Evolutionary conservation across 2,113 vertebrate genomes (phyloP), one percentile per base, ranked within the genome.

Genomic region (Ammodytes dubius): DNA sequence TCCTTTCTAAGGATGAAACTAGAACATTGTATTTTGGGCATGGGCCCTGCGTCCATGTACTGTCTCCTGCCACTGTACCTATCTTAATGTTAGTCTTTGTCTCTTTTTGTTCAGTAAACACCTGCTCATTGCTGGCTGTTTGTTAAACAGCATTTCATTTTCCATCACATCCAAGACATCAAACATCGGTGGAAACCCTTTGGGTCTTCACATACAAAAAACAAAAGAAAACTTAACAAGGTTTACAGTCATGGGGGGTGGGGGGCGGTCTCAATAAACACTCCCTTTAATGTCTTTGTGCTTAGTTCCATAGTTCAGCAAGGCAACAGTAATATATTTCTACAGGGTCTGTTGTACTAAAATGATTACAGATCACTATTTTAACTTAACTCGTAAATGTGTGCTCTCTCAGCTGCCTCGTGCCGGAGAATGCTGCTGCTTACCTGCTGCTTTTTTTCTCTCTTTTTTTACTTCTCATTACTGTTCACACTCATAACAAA

Each of bases 141-240:
- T 87, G 86, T 86, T 82, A 64, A 92, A 86, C 77, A 82, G 83
- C 58, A 82, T 88, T 65, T 83, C 74, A 61, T 90, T 91, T 88
- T 81, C 75, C 81, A 82, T 89, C 85, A 86, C 61, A 84, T 86
- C 83, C 52, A 80, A 72, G 60, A 91, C 90, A 88, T 91, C 91
- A 94, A 92, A 91, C 87, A 40, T 75, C n/a, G 70, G 45, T 68
- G 70, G 77, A 89, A 79, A 57, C 74, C 88, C 82, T 60, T 17
- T 39, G 87, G 85, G 77, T 87, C 74, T 58, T 8, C 27, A 61
- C 46, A 65, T 57, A 59, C 74, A 82, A 83, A 84, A 83, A 89
- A 68, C 77, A 59, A 71, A 82, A 83, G 83, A 83, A 89, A 68
- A 75, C 61, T 74, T 86, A 91, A 89, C 86, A 85, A 90, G 90